phyloP scores from a whole-genome alignment of 2,797 vertebrate species.

The Coranthus polyacanthus region DNA sequence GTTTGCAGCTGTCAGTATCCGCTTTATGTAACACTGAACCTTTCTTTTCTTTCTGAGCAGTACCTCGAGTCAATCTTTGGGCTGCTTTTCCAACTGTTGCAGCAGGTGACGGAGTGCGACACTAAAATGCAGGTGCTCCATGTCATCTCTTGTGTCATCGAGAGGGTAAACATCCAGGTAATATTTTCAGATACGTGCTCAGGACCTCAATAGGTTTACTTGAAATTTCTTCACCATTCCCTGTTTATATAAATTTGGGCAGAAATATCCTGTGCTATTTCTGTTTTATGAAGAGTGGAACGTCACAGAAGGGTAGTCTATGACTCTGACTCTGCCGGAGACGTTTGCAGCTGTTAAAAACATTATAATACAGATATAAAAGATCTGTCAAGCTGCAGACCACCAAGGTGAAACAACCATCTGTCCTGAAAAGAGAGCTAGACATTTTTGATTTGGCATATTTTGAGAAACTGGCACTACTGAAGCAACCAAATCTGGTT shows the following conservation, averaged over 20 bases:
- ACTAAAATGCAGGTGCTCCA: conserved; percentile 99
- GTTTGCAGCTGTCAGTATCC: not conserved
- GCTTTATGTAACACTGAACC: not conserved
- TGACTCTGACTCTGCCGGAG: conserved; percentile 11
- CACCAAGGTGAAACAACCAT: conserved; percentile 28
- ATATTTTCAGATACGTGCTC: conserved; percentile 35
- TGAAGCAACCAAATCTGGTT: conserved; percentile 12
- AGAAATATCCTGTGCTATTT: conserved; percentile 2
- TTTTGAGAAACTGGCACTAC: conserved; percentile 17
- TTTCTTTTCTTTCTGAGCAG: conserved; percentile 73
- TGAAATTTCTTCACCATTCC: not conserved
- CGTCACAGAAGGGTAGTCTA: conserved; percentile 16
- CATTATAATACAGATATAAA: conserved; percentile 23
- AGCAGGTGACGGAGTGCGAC: conserved; percentile 97
- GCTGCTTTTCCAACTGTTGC: conserved; percentile 94
- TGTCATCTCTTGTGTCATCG: conserved; percentile 96
- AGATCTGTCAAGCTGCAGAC: conserved; percentile 38
- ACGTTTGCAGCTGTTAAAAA: conserved; percentile 25
- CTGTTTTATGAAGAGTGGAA: conserved; percentile 21
- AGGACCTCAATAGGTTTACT: not conserved
- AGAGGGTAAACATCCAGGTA: conserved; percentile 96
- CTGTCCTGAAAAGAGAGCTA: conserved; percentile 23
- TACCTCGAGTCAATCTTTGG: conserved; percentile 95
- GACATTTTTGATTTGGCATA: conserved; percentile 29
- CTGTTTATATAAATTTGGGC: not conserved